Conservation (phyloP, 1,140 invertebrate species). For the Hyphantria cunea region DNA sequence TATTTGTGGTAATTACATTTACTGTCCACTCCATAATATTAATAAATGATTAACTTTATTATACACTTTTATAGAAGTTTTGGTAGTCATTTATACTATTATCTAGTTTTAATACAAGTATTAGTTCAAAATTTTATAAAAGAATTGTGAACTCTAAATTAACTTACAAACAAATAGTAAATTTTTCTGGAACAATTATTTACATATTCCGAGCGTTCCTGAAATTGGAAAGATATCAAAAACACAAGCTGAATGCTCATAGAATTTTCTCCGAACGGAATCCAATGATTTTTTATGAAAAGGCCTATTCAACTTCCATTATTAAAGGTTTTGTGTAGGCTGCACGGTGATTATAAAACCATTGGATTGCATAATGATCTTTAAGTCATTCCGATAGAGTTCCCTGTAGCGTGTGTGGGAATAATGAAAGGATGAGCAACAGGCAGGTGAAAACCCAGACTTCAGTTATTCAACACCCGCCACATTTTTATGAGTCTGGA, state of each 20-base stretch:
- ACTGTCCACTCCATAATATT: no score
- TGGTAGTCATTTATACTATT: no score
- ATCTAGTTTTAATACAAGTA: no score
- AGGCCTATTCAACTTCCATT: conserved; percentile 21
- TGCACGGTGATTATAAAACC: conserved; percentile 8
- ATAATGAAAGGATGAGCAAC: conserved; percentile 23
- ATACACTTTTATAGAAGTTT: no score
- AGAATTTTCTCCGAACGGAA: conserved; percentile 1
- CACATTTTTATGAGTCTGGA: conserved; percentile 22
- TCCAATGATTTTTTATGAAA: conserved; percentile 18
- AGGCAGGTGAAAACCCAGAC: conserved; percentile 22
- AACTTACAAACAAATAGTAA: no score
- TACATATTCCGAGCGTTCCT: not conserved
- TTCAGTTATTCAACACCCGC: conserved; percentile 15
- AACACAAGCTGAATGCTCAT: conserved; percentile 8
- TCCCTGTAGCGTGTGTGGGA: not conserved
- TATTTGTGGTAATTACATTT: no score
- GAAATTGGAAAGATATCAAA: conserved; percentile 22
- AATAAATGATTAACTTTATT: no score
- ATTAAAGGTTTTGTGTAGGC: conserved; percentile 25
- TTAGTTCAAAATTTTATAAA: no score
- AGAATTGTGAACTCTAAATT: no score
- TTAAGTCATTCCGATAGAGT: not conserved
- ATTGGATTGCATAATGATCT: not conserved
- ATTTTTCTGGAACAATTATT: no score